phyloP scores from a whole-genome alignment of 1,140 invertebrate species.

The Adoxophyes honmai region DNA sequence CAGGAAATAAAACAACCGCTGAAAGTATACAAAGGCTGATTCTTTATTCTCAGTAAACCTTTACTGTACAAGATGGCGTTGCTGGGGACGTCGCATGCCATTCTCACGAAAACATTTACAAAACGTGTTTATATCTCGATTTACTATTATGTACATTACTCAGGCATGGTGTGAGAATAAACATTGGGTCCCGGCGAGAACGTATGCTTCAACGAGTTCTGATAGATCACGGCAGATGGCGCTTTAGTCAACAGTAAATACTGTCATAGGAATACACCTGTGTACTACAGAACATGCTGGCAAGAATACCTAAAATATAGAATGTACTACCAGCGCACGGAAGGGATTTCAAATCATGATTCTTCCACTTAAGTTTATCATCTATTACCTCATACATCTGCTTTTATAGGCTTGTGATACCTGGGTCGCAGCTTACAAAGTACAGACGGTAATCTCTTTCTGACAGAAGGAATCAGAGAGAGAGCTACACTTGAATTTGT shows the following conservation, averaged over 20 bases:
- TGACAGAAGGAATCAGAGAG: too few relatives aligned
- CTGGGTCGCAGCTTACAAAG: too few relatives aligned
- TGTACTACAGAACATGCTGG: too few relatives aligned
- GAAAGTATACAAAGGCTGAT: slow-evolving; percentile 64
- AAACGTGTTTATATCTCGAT: slow-evolving; percentile 12
- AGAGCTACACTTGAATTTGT: too few relatives aligned
- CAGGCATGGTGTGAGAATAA: slow-evolving; percentile 9
- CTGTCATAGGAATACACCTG: too few relatives aligned
- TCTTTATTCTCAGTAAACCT: slow-evolving; percentile 48
- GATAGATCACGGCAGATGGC: neutral
- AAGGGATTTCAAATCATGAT: too few relatives aligned
- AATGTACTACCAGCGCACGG: too few relatives aligned
- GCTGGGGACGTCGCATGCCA: slow-evolving; percentile 30
- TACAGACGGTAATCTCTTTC: too few relatives aligned
- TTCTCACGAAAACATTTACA: slow-evolving; percentile 20
- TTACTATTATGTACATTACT: slow-evolving; percentile 20
- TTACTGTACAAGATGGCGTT: slow-evolving; percentile 49
- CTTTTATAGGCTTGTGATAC: too few relatives aligned
- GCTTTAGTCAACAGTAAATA: neutral
- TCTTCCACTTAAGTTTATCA: too few relatives aligned
- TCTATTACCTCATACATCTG: too few relatives aligned
- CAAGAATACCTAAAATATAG: too few relatives aligned
- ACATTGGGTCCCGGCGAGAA: neutral
- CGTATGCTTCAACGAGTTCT: neutral
- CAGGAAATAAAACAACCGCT: slow-evolving; percentile 37